Evolutionary conservation across 2,888 invertebrate species (phyloP), one percentile per base, ranked within the genome.

Genomic region (Polydrusus pterygomalis): DNA sequence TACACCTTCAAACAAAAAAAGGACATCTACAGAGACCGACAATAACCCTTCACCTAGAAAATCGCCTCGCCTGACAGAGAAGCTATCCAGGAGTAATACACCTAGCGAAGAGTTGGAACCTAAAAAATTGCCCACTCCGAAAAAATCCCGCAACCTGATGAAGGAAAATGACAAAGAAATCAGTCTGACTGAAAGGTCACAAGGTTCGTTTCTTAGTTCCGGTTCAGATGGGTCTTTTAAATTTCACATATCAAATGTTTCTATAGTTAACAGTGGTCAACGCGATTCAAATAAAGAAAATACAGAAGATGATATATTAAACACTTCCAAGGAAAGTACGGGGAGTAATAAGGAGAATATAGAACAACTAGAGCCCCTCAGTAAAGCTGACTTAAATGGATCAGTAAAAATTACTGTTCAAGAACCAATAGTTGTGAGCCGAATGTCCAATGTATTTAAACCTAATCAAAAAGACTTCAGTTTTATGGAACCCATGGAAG

Each of bases 401-500:
- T 47, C 43, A 18, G 73, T 60, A 3, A 67, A 58, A 45, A 67
- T 60, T 40, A 34, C 38, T 2, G 13, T 74, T 11, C 69, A 73
- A 34, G 68, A 72, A 11, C 38, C 43, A 60, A 38, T 62, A 47
- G 45, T 62, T n/a, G 40, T 67, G 18, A 60, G 65, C 58, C 75
- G 80, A 62, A 75, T 79, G 49, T 79, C 80, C 11, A 79, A 81
- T 70, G 82, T 81, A 10, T 81, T 82, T 63, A 75, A 76, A 13
- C 79, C 81, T 7, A 80, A 78, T 58, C 74, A 75, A 47, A 71
- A 70, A 3, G 78, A 81, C 0, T 74, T 58, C 20, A 81, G 81
- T 70, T 81, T 80, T 65, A 45, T 70, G 18, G 81, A 82, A 74
- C 80, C 81, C 5, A 82, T 82, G 82, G 81, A 81, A 45, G 80